These are phyloP conservation scores for Heliopora coerulea DNA, from an alignment of 92 coral and sea anemone genomes.

Conservation along the genomic window DNA sequence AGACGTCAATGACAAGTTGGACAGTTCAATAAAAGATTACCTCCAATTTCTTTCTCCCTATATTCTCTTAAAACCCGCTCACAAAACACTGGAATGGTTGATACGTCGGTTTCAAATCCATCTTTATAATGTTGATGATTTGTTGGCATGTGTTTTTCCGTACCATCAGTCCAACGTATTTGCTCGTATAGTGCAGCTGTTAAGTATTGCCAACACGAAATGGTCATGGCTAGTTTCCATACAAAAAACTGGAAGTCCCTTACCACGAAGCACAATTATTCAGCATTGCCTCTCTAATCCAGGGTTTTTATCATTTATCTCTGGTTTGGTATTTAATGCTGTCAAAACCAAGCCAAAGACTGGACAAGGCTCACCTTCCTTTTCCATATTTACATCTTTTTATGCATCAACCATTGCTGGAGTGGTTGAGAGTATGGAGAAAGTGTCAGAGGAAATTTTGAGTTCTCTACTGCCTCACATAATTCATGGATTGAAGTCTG, in stretches of 20 bases:
- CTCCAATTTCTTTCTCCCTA: conserved; percentile 83
- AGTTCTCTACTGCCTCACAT: conserved; percentile 64
- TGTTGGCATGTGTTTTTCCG: conserved; percentile 75
- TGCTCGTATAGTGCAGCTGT: conserved; percentile 79
- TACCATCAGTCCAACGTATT: conserved; percentile 93
- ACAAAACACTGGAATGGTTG: conserved; percentile 90
- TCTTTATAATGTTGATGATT: conserved; percentile 65
- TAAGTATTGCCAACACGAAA: conserved; percentile 64
- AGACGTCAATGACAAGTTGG: conserved; percentile 75
- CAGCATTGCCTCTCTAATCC: conserved; percentile 78
- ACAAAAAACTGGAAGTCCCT: conserved; percentile 79
- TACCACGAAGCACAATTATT: conserved; percentile 77
- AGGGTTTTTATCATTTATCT: conserved; percentile 60
- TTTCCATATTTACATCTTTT: conserved; percentile 72
- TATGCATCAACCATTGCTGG: conserved; percentile 93
- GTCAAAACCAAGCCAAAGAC: conserved; percentile 53
- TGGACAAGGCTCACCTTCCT: conserved; percentile 42
- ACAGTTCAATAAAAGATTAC: conserved; percentile 65
- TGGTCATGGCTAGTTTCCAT: conserved; percentile 87
- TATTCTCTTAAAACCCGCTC: conserved; percentile 90
- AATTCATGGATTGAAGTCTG: conserved; percentile 71
- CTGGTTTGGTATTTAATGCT: conserved; percentile 69
- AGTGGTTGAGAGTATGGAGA: conserved; percentile 65
- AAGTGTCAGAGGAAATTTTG: conserved; percentile 72
- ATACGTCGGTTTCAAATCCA: conserved; percentile 86